Conservation (phyloP, 2,797 vertebrate genomes). For the Rhinatrema bivittatum region DNA sequence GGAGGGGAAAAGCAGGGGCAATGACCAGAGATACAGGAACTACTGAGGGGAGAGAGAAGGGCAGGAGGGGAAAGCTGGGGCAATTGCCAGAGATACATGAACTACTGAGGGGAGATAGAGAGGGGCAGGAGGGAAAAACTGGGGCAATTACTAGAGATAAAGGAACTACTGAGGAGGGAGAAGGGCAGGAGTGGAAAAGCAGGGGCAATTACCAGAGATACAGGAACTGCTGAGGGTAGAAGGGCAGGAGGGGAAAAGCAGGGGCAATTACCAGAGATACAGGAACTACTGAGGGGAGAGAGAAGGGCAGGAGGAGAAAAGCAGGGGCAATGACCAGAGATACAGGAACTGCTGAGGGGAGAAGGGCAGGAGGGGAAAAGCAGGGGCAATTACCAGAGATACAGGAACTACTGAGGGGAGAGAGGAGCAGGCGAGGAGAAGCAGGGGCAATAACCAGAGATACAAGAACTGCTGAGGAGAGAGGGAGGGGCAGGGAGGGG, state of each 20-base stretch:
- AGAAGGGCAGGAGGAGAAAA: no score
- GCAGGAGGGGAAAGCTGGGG: no score
- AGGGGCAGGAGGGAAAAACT: no score
- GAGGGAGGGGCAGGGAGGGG: neutral
- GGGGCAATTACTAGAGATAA: no score
- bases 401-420: neutral
- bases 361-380: neutral
- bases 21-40: neutral
- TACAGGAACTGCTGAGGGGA: neutral
- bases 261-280: neutral
- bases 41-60: neutral
- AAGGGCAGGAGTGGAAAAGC: slow-evolving; percentile 5
- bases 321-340: no score
- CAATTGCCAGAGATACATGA: no score
- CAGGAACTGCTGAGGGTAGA: neutral
- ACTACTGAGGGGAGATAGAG: no score
- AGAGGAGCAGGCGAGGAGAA: neutral
- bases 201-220: slow-evolving; percentile 22
- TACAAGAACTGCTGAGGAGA: neutral
- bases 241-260: neutral
- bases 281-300: neutral
- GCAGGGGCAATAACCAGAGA: neutral
- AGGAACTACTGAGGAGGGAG: no score
- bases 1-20: neutral
- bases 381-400: neutral